These are phyloP conservation scores for Pseudochaenichthys georgianus DNA, from an alignment of 2,797 vertebrate species.

Conservation along the genomic window DNA sequence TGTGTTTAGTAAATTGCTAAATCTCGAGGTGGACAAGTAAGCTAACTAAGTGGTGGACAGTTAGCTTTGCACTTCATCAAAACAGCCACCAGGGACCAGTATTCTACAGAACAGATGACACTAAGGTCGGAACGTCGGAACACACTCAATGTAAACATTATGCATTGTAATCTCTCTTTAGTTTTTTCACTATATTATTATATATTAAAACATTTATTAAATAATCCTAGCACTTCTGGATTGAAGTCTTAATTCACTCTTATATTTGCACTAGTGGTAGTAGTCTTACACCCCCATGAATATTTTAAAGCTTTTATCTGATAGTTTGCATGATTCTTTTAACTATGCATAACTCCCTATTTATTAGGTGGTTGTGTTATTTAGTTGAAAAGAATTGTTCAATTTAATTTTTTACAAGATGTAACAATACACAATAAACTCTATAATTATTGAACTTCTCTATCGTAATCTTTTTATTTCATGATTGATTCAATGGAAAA, in stretches of 20 bases:
- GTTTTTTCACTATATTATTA: background rate
- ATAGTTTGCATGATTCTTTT: no score
- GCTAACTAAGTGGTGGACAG: conserved; percentile 61
- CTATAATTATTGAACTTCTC: background rate
- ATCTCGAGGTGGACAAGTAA: conserved; percentile 62
- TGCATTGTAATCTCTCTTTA: background rate
- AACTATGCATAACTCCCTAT: no score
- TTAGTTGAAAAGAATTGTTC: no score
- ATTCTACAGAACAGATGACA: conserved; percentile 30
- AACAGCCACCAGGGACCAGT: conserved; percentile 57
- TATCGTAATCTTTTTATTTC: background rate
- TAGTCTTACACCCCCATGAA: no score
- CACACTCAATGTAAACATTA: background rate
- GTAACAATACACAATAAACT: background rate
- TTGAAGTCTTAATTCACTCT: no score
- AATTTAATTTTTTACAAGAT: background rate
- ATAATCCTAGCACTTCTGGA: no score
- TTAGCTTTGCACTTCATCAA: conserved; percentile 50
- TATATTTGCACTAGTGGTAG: no score
- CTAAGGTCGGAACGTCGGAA: background rate
- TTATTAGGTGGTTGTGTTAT: no score
- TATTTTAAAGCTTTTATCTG: no score
- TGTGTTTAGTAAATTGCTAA: conserved; percentile 64
- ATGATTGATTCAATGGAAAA: conserved; percentile 5
- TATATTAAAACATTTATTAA: no score